A percentile compares a stretch with the other conserved stretches of the same genome.
Conservation (phyloP, 1,140 invertebrate genomes). For the Diploscapter pachys region DNA sequence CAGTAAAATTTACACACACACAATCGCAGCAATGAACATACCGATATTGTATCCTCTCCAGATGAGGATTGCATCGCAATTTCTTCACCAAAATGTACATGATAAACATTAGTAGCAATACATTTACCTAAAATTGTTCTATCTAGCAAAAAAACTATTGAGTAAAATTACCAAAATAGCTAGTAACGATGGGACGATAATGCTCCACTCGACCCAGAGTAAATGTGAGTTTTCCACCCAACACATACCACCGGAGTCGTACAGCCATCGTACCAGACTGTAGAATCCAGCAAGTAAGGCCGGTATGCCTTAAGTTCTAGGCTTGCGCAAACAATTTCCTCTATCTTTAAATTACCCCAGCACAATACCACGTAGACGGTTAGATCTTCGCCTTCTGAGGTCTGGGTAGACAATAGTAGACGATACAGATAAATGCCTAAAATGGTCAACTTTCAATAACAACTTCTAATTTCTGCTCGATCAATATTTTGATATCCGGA, state of each 20-base stretch:
- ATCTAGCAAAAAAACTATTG: neutral
- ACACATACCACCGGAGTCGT: slow-evolving; percentile 34
- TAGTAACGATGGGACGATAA: slow-evolving; percentile 29
- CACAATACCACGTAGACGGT: slow-evolving; percentile 64
- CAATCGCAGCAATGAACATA: slow-evolving; percentile 41
- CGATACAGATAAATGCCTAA: neutral
- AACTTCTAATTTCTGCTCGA: too few species aligned
- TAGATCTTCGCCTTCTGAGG: slow-evolving; percentile 63
- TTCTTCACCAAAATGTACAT: slow-evolving; percentile 65
- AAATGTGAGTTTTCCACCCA: slow-evolving; percentile 30
- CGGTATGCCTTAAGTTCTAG: slow-evolving; percentile 36
- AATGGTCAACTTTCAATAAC: too few species aligned
- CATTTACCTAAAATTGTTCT: slow-evolving; percentile 52
- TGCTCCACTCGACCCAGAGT: slow-evolving; percentile 30
- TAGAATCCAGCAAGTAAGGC: slow-evolving; percentile 38
- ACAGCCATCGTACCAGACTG: slow-evolving; percentile 24
- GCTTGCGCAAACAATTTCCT: neutral
- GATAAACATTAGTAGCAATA: slow-evolving; percentile 64
- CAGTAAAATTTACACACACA: too few species aligned
- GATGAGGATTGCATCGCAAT: slow-evolving; percentile 62
- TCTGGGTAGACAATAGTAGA: slow-evolving; percentile 59
- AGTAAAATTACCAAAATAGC: slow-evolving; percentile 12
- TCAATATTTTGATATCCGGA: too few species aligned
- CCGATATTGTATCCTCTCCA: slow-evolving; percentile 67
- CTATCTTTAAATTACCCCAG: slow-evolving; percentile 60